Evolutionary conservation across 2,888 invertebrate species (phyloP), one percentile per base, ranked within the genome.

Genomic region (Rhingia campestris): DNA sequence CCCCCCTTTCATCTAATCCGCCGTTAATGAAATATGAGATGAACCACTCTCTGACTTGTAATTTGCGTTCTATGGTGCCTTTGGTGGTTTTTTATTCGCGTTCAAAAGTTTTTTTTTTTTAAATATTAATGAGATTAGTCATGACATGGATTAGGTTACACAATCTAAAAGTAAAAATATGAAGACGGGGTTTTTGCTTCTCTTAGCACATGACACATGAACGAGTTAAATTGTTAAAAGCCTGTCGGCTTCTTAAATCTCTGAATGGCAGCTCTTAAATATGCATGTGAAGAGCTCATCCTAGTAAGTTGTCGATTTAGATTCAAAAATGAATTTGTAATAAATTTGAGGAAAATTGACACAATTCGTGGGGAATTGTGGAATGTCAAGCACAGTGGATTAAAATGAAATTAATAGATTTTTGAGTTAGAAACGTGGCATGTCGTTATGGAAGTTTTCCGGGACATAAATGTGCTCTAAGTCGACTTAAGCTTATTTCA

Each of bases 1-100:
- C 47, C 47, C 14, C 47, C 14, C 14, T 35, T 35, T 33, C 22
- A 0, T 32, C 6, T n/a, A 10, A 12, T 54, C 10, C 10, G 41
- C 43, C 51, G 61, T 61, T 72, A 53, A 61, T 69, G 56, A 69
- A 69, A 58, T 69, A 58, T 69, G 37, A 61, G 72, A 61, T 72
- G 61, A 72, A 61, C 43, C 53, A 39, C 53, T 72, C 51, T 72
- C 51, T 37, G 43, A 30, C 72, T 12, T 59, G 33, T 61, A 35
- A 61, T 61, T 72, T 41, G 41, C 43, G 53, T 59, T 45, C 12
- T 45, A 35, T 35, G 33, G 7, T 59, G 22, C 43, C 14, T 14
- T 32, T 32, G 12, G 10, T 10, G 53, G 2, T 10, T 7, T 10
- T 58, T 22, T 5, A 43, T 35, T 22, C n/a, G 47, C 30, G 47